Conservation (phyloP, 1,140 invertebrate genomes). For the Caenorhabditis latens region DNA sequence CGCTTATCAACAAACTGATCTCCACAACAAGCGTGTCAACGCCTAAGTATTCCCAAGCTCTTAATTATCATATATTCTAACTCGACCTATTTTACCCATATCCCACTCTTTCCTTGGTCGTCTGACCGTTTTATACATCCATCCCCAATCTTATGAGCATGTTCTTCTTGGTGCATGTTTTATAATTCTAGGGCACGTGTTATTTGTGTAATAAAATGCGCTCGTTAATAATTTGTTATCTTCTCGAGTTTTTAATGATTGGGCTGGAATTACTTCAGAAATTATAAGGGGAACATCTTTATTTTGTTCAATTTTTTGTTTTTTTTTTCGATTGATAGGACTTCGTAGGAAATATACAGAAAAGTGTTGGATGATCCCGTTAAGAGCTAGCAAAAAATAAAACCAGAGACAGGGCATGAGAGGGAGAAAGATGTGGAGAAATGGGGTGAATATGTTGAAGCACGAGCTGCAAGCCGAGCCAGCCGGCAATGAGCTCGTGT, state of each 20-base stretch:
- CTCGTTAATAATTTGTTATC: no score
- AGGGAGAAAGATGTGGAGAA: not conserved
- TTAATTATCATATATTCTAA: not conserved
- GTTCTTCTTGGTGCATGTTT: not conserved
- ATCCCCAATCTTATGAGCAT: not conserved
- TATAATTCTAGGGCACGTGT: not conserved
- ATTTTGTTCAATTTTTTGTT: conserved; percentile 4
- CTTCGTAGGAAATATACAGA: conserved; percentile 52
- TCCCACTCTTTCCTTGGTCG: not conserved
- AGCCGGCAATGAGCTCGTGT: not conserved
- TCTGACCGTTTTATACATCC: no score
- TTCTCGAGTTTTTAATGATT: no score
- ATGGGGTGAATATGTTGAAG: not conserved
- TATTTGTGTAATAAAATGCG: not conserved
- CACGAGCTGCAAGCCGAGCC: not conserved
- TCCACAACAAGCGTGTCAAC: conserved; percentile 51
- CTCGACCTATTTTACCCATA: no score
- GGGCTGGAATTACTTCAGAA: not conserved
- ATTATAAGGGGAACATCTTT: not conserved
- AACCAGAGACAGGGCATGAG: conserved; percentile 34
- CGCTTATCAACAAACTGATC: not conserved
- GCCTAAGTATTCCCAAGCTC: conserved; percentile 17
- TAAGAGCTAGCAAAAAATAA: conserved; percentile 15
- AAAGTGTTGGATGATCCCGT: conserved; percentile 33
- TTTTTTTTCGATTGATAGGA: not conserved